Conservation (phyloP, 2,888 invertebrate species). For the Leucophora obtusa region DNA sequence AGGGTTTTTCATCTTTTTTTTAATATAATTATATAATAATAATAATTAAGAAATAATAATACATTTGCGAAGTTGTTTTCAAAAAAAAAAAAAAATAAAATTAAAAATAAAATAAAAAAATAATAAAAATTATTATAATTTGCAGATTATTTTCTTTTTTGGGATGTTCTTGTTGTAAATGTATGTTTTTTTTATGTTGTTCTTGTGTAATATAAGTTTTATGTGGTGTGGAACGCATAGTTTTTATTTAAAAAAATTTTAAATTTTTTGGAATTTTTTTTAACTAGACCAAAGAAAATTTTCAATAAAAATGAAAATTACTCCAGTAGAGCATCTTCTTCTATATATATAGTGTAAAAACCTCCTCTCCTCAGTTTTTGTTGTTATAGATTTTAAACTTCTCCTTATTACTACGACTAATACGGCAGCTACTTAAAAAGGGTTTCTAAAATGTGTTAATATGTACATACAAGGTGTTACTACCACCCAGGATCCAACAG, state of each 20-base stretch:
- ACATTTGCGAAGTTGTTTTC: constrained; percentile 69
- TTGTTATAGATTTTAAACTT: constrained; percentile 67
- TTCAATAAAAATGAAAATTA: constrained; percentile 69
- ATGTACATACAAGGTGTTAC: constrained; percentile 22
- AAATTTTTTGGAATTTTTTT: constrained; percentile 54
- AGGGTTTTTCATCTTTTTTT: constrained; percentile 73
- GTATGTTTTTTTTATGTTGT: constrained; percentile 60
- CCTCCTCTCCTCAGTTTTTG: constrained; percentile 46
- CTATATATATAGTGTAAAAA: constrained; percentile 39
- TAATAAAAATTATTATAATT: constrained; percentile 72
- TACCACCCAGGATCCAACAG: constrained; percentile 8
- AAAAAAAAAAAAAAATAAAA: constrained; percentile 63
- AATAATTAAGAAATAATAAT: constrained; percentile 77
- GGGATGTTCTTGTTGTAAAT: constrained; percentile 59
- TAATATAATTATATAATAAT: constrained; percentile 76
- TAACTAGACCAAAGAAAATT: constrained; percentile 60
- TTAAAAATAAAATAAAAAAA: constrained; percentile 61
- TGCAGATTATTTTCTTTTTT: constrained; percentile 69
- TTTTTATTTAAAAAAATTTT: constrained; percentile 46
- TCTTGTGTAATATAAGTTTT: constrained; percentile 63
- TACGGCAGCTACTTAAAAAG: constrained; percentile 58
- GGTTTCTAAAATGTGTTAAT: constrained; percentile 44
- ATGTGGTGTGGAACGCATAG: constrained; percentile 55
- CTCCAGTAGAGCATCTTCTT: constrained; percentile 52
- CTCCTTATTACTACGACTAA: constrained; percentile 62